Evolutionary conservation across 2,888 invertebrate genomes (phyloP), one percentile per base, ranked within the genome.

Genomic region (Tetheella fluctuosa): DNA sequence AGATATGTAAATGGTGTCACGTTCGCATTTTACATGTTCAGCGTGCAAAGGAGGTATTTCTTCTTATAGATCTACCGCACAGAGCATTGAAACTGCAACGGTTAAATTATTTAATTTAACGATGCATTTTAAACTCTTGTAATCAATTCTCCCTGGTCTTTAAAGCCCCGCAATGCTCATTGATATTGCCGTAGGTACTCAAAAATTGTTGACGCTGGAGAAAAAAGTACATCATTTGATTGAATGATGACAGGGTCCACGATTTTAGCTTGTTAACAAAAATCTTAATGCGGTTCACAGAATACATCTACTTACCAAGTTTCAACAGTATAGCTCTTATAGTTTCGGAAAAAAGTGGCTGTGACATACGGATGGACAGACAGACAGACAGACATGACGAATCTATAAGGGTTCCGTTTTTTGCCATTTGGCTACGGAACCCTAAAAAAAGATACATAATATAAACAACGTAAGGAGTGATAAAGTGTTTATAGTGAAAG

Each of bases 1-100:
- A 71, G 73, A 76, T 78, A 81, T 81, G 79, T 73, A 80, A 80
- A 81, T 78, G 64, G 69, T 70, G 73, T 77, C 82, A 81, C 82
- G 80, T 78, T 70, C 65, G 64, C 67, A 69, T 70, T 73, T 74
- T 71, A 70, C 71, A 65, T 69, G 70, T 69, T 67, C 62, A 62
- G 63, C 63, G 71, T 62, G 67, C 68, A 54, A 20, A 20, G 37
- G 48, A 20, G 17, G 17, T 20, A 20, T 42, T 54, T 34, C 54
- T 23, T 30, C 34, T 55, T 34, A 55, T 55, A 34, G 20, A 55
- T 55, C 28, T 54, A 54, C 54, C 55, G 55, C 55, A 17, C 23
- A 23, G 20, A 37, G 2, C 34, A 34, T 23, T 13, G 12, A 48
- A 20, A 20, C 10, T 20, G 20, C 48, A 48, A 20, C 20, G 5